These are phyloP conservation scores for Lucifuga dentata DNA, from an alignment of 2,113 vertebrate genomes.

Conservation along the genomic window DNA sequence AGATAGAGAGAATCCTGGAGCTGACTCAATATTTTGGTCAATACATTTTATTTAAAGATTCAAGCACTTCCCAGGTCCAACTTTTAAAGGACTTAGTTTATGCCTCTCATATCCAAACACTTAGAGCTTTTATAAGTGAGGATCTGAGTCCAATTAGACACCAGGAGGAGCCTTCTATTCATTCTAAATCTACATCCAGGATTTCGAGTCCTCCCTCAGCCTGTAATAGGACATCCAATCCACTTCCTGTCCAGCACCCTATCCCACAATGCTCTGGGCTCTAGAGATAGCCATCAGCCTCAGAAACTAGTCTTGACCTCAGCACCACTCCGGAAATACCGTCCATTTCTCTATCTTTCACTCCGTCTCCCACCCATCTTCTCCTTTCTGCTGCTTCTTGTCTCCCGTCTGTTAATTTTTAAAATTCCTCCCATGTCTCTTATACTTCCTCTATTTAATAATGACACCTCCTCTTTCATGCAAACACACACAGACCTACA, in stretches of 20 bases:
- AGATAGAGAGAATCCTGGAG: too few species aligned
- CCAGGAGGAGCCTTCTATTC: slow-evolving; percentile 57
- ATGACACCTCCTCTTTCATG: too few species aligned
- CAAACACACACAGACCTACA: too few species aligned
- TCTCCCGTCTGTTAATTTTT: slow-evolving; percentile 9
- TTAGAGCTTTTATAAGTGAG: too few species aligned
- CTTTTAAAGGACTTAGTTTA: too few species aligned
- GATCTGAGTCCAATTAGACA: too few species aligned
- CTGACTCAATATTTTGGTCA: too few species aligned
- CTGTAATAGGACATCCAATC: slow-evolving; percentile 53
- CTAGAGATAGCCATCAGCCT: slow-evolving; percentile 76
- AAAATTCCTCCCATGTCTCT: slow-evolving; percentile 9
- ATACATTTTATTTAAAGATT: too few species aligned
- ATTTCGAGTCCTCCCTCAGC: slow-evolving; percentile 10
- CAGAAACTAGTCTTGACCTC: slow-evolving; percentile 68
- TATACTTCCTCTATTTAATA: not conserved
- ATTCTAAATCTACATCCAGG: slow-evolving; percentile 9
- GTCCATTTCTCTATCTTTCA: slow-evolving; percentile 38
- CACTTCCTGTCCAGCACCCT: slow-evolving; percentile 64
- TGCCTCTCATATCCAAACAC: too few species aligned
- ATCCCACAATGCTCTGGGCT: slow-evolving; percentile 65
- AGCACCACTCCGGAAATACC: slow-evolving; percentile 80
- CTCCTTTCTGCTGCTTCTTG: slow-evolving; percentile 42
- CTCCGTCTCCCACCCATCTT: slow-evolving; percentile 63
- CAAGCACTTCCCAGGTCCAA: too few species aligned